Evolutionary conservation across 2,797 vertebrate genomes (phyloP), one percentile per base, ranked within the genome.

Genomic region (Stomatorhinus walkeri): DNA sequence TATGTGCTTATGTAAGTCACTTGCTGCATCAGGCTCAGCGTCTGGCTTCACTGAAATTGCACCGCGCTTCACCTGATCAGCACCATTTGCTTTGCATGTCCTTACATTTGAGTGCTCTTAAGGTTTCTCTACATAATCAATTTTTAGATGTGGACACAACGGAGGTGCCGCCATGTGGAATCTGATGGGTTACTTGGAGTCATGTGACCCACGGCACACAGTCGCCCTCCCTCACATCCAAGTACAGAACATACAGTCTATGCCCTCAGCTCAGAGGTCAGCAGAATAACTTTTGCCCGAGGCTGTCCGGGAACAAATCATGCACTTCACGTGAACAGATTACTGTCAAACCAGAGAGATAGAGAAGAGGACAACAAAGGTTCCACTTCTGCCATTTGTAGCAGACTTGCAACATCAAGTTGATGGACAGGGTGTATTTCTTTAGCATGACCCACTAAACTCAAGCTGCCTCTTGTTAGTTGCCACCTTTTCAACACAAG

Each of bases 211-310:
- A 48, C 7, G 7, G 40, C 40, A 6, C 36, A 87, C 28, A 43
- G 86, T 12, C 22, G 7, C 40, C 86, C n/a, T 56, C 24, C 32
- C 28, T 61, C 54, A 32, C 54, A 10, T 87, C 56, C 56, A 64
- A 87, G 54, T 46, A 87, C 54, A 46, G 36, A 56, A 86, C 51
- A 56, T 86, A 7, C 51, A 86, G 85, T 54, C 28, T 54, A 36
- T 36, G n/a, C 32, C 51, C 85, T 56, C 51, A 87, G 86, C 16
- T 87, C 86, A 61, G 86, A 87, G 86, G 56, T 43, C 86, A 87
- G 56, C 40, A 56, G 14, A 48, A 61, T n/a, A 87, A 87, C 86
- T 87, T 87, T 87, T 87, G 86, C 86, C 86, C 86, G 61, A 28
- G 16, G 54, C 10, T 48, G 56, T 22, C 86, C 46, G 19, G 49